Conservation (phyloP, 2,888 invertebrate species). For the Cynaeus angustus region DNA sequence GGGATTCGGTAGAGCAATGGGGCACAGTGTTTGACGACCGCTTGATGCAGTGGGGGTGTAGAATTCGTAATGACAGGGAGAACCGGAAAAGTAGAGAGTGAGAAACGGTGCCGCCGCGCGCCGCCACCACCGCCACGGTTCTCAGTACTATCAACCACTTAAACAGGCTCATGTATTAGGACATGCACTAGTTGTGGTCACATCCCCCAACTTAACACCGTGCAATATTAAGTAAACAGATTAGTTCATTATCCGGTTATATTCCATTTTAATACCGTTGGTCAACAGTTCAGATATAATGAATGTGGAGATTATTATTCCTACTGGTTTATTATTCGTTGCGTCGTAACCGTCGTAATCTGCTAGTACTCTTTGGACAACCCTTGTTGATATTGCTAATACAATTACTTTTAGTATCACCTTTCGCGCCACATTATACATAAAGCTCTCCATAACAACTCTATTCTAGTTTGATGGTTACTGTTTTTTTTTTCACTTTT, state of each 20-base stretch:
- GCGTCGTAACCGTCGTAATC: conserved; percentile 53
- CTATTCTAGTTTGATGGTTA: no score
- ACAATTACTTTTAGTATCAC: conserved; percentile 54
- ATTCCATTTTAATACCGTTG: conserved; percentile 67
- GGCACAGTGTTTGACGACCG: conserved; percentile 54
- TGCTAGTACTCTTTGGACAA: conserved; percentile 49
- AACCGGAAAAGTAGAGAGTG: conserved; percentile 47
- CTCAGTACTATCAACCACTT: conserved; percentile 50
- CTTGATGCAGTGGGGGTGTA: conserved; percentile 54
- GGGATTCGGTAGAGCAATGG: conserved; percentile 52
- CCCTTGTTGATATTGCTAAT: conserved; percentile 51
- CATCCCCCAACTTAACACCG: conserved; percentile 60
- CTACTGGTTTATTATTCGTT: conserved; percentile 62
- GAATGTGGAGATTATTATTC: conserved; percentile 67
- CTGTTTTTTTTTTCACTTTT: no score
- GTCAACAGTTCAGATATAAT: conserved; percentile 68
- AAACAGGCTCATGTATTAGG: conserved; percentile 45
- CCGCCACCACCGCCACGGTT: conserved; percentile 44
- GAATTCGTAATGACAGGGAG: conserved; percentile 55
- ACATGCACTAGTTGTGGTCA: conserved; percentile 53
- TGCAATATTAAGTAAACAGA: conserved; percentile 68
- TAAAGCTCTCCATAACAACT: no score
- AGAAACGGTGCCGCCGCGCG: conserved; percentile 39
- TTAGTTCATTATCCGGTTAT: conserved; percentile 68
- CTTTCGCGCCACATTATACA: no score